Evolutionary conservation across 1,140 invertebrate species (phyloP), one percentile per base, ranked within the genome.

Genomic region (Drosophila biarmipes): DNA sequence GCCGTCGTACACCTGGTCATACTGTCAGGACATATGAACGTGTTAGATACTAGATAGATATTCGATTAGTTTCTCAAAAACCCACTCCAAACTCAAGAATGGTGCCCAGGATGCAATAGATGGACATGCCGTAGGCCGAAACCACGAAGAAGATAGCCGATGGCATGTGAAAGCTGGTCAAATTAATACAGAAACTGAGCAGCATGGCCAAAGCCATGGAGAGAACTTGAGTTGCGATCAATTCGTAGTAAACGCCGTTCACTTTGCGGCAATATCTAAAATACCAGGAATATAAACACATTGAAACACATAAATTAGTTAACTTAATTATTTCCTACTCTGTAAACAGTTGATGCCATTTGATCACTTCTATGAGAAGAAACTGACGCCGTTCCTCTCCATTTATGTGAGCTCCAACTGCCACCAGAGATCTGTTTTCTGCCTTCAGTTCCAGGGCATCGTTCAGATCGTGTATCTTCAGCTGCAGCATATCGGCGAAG

Each of bases 261-360:
- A 90, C 73, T 3, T 21, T 21, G 4, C 45, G 38, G 14, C 63
- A 79, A 21, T 90, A 87, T 19, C 82, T 87, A 29, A 24, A 17
- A 51, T 1, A 2, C 0, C 10, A 6, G 0, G n/a, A 14, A 14
- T 8, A 34, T 31, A 19, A 42, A 19, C 17, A 17, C 0, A 40
- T 17, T 40, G 3, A 40, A 17, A 17, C 37, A 15, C 3, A 7
- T 0, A 1, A 31, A 10, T 31, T 1, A 11, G 52, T 38, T 14
- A 2, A 6, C 21, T 29, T 27, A 29, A 34, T 6, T 14, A 12
- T 14, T 19, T 29, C 34, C 40, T 54, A 87, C 82, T 73, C 31
- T 0, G 56, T 69, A n/a, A 84, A 89, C 1, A 69, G n/a, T 12
- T 87, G 84, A 73, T 87, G 82, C 84, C 84, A 87, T 15, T 69